Percentiles rank a stretch among this genome's conserved stretches.
Conservation (phyloP, 2,113 vertebrate genomes). For the Thinocorus orbignyianus region DNA sequence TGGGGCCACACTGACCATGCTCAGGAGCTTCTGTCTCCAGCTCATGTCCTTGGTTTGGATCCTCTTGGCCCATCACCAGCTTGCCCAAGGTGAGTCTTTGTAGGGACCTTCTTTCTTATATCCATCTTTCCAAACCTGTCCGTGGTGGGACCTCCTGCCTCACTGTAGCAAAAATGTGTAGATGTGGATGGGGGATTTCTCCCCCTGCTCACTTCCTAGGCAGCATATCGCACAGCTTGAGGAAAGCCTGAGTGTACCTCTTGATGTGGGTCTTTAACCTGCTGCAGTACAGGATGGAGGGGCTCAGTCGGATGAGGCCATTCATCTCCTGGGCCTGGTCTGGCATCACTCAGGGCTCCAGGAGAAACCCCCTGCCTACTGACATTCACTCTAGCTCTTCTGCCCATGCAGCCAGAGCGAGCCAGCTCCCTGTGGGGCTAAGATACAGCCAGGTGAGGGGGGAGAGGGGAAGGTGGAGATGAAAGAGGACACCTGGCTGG, state of each 20-base stretch:
- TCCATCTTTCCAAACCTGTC: background rate
- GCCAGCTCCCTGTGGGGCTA: background rate
- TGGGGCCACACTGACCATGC: slow-evolving; percentile 74
- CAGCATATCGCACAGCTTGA: background rate
- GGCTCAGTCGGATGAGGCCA: background rate
- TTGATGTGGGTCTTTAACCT: background rate
- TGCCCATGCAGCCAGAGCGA: background rate
- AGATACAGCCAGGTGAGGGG: background rate
- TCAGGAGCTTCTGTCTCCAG: slow-evolving; percentile 71
- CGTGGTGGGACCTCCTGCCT: background rate
- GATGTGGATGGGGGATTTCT: background rate
- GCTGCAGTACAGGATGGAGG: accelerated
- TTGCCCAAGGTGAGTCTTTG: slow-evolving; percentile 58
- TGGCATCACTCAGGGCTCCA: background rate
- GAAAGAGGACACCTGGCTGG: slow-evolving; percentile 11
- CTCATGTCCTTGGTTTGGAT: slow-evolving; percentile 75
- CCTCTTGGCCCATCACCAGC: slow-evolving; percentile 63
- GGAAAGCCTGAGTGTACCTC: accelerated
- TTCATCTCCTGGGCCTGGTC: background rate
- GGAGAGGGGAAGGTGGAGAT: background rate
- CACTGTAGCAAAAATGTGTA: background rate
- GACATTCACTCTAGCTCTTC: background rate
- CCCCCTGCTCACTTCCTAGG: background rate
- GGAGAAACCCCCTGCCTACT: background rate
- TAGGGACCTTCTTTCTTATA: background rate